Evolutionary conservation across 2,113 vertebrate species (phyloP).

Genomic region (Brachypteracias leptosomus): DNA sequence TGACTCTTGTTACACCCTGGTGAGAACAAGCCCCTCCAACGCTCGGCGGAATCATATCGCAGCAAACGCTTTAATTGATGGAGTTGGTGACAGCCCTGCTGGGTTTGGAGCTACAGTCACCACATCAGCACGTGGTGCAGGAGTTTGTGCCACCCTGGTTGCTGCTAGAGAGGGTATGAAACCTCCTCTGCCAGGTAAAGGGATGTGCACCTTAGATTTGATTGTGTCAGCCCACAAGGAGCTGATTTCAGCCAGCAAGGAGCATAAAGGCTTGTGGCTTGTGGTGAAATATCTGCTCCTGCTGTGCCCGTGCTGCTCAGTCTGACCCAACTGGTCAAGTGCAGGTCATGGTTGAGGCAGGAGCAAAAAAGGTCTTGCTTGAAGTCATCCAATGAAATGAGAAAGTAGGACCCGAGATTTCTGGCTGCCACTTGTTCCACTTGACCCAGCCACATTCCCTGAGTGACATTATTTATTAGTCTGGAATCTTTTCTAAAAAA

Average conservation of each 20-base stretch:
- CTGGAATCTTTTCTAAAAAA: background rate
- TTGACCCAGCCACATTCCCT: no score
- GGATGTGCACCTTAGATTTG: rapidly evolving
- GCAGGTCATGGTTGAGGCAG: background rate
- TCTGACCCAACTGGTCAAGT: background rate
- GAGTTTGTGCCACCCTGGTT: background rate
- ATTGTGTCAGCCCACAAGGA: background rate
- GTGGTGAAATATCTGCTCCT: background rate
- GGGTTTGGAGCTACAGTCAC: background rate
- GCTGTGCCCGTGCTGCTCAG: background rate
- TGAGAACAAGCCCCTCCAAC: constrained; percentile 29
- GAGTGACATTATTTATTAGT: background rate
- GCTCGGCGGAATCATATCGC: background rate
- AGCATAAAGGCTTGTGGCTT: background rate
- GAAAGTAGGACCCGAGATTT: background rate
- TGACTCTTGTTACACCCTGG: constrained; percentile 52
- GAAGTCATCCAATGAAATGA: background rate
- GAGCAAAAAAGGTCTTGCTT: background rate
- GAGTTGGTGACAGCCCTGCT: constrained; percentile 37
- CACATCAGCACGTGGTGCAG: background rate
- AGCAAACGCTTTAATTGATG: background rate
- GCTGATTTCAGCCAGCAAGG: background rate
- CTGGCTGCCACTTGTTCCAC: background rate
- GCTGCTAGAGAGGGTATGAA: rapidly evolving
- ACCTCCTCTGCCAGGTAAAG: background rate